These are phyloP conservation scores for Phylloscopus trochiloides DNA, from an alignment of 2,113 vertebrate genomes.

Conservation along the genomic window DNA sequence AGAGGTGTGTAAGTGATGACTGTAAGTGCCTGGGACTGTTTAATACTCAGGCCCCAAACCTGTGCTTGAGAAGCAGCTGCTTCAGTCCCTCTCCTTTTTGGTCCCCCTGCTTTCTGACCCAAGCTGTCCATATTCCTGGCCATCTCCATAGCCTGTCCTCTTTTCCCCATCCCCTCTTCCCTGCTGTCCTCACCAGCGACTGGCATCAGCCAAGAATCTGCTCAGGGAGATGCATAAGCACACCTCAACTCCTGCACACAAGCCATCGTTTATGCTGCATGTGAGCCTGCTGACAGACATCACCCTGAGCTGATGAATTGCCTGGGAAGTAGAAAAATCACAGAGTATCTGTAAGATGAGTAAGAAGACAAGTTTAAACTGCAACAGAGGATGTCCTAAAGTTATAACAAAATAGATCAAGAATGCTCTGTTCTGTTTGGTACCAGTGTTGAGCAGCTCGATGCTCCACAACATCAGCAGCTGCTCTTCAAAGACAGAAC, in stretches of 20 bases:
- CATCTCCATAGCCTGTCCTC: background rate
- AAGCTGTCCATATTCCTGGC: background rate
- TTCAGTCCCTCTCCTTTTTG: background rate
- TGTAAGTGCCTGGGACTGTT: background rate
- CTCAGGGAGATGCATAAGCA: rapidly evolving
- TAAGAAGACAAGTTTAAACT: background rate
- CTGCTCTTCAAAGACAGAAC: background rate
- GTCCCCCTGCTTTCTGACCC: background rate
- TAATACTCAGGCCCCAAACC: background rate
- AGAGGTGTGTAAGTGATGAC: background rate
- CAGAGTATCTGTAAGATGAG: background rate
- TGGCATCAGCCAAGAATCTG: background rate
- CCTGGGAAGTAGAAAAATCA: background rate
- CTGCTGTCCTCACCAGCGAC: rapidly evolving
- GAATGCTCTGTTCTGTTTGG: rapidly evolving
- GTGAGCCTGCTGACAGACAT: too few relatives aligned
- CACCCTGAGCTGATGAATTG: background rate
- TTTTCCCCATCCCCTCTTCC: background rate
- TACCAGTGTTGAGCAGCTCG: background rate
- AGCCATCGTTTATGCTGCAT: background rate
- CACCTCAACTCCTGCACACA: rapidly evolving
- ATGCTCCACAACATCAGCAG: background rate
- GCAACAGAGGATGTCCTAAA: background rate
- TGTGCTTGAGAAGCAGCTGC: background rate
- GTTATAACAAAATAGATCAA: too few relatives aligned